Evolutionary conservation across 1,140 invertebrate species (phyloP).

Genomic region (Drosophila bocqueti): DNA sequence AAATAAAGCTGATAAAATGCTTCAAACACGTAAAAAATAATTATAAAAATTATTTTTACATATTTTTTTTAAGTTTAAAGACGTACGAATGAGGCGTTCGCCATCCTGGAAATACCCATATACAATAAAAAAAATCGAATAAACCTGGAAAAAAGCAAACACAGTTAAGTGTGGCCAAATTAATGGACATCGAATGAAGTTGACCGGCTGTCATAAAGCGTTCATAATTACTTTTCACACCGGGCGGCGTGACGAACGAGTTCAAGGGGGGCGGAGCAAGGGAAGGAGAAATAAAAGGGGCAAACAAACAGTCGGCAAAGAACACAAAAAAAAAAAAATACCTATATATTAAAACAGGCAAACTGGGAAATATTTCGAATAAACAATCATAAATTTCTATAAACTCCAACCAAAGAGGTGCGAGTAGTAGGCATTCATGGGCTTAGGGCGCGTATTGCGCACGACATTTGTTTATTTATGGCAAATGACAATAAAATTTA

Average conservation of each 20-base stretch:
- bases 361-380: constrained; percentile 31
- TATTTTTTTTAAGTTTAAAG: too few species aligned
- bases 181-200: constrained; percentile 77
- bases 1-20: too few species aligned
- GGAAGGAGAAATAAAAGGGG: neutral
- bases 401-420: constrained; percentile 45
- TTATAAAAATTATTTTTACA: too few species aligned
- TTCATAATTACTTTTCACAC: constrained; percentile 79
- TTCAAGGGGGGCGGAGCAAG: neutral
- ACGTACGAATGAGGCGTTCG: too few species aligned
- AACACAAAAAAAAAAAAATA: constrained; percentile 30
- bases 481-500: constrained; percentile 68
- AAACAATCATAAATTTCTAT: constrained; percentile 69
- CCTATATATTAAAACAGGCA: neutral
- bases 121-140: neutral
- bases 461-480: constrained; percentile 66
- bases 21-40: too few species aligned
- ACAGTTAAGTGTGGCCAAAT: constrained; percentile 69
- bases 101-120: too few species aligned
- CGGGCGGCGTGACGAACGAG: constrained; percentile 49
- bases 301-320: constrained; percentile 32
- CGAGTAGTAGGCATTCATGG: constrained; percentile 5
- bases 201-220: constrained; percentile 79
- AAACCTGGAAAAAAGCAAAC: constrained; percentile 14
- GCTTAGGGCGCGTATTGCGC: constrained; percentile 56